Evolutionary conservation across 1,140 invertebrate genomes (phyloP).

Genomic region (Nasonia longicornis): DNA sequence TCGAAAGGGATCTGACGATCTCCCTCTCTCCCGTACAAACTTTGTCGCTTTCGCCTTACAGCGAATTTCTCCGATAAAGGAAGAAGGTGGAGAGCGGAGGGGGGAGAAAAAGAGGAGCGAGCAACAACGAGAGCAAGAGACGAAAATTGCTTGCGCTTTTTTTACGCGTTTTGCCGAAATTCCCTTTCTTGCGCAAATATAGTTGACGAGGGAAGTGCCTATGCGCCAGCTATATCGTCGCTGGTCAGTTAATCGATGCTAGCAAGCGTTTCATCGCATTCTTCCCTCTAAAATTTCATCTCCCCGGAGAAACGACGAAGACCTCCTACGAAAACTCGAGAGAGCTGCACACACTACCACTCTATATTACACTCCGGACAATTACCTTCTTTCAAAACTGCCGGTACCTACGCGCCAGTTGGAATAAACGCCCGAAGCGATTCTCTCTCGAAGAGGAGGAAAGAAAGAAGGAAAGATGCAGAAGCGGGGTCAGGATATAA

Average conservation of each 20-base stretch:
- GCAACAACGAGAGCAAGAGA: constrained; percentile 6
- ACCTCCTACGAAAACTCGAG: constrained; percentile 9
- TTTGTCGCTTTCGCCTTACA: constrained; percentile 44
- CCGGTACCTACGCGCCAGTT: constrained; percentile 25
- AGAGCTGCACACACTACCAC: not conserved
- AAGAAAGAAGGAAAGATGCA: constrained; percentile 38
- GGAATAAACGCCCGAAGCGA: constrained; percentile 35
- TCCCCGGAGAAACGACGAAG: not conserved
- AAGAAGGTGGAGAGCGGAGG: not conserved
- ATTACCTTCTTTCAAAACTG: constrained; percentile 51
- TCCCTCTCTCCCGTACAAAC: constrained; percentile 12
- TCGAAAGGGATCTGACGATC: constrained; percentile 38
- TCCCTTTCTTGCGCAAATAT: not conserved
- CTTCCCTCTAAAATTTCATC: not conserved
- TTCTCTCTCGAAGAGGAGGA: constrained; percentile 28
- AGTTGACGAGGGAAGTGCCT: no score
- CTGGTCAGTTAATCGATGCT: no score
- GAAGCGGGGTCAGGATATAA: constrained; percentile 49
- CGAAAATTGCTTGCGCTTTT: constrained; percentile 11
- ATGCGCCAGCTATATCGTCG: no score
- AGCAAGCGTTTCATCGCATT: not conserved
- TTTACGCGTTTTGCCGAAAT: constrained; percentile 3
- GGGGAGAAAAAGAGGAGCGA: not conserved
- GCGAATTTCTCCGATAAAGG: constrained; percentile 29
- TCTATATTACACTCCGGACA: constrained; percentile 43